Evolutionary conservation across 2,888 invertebrate genomes (phyloP).

Genomic region (Sepioteuthis lessoniana): DNA sequence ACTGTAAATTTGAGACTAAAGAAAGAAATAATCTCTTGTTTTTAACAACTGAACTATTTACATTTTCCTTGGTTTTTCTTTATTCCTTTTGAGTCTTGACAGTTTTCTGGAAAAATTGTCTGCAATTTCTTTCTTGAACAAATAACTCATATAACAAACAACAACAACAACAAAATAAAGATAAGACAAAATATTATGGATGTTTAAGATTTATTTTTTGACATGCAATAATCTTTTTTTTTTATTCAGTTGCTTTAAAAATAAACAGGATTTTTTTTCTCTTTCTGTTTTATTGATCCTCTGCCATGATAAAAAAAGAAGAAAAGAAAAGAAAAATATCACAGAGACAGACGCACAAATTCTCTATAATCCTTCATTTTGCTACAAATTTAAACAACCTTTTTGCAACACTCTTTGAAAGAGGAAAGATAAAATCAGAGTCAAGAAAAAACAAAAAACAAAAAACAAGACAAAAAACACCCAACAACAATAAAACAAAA

Average conservation of each 20-base stretch:
- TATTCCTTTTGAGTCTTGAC: neutral
- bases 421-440: neutral
- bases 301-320: neutral
- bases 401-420: neutral
- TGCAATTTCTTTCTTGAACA: neutral
- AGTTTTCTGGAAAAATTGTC: neutral
- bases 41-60: neutral
- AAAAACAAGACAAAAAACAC: neutral
- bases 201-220: neutral
- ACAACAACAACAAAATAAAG: neutral
- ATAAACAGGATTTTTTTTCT: neutral
- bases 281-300: neutral
- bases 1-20: neutral
- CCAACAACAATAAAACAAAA: neutral
- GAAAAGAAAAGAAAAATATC: neutral
- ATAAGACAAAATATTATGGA: neutral
- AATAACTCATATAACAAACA: neutral
- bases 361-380: neutral
- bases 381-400: slow-evolving; percentile 3
- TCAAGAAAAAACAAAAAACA: neutral
- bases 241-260: neutral
- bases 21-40: neutral
- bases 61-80: neutral
- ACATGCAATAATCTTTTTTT: neutral
- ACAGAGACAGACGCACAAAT: neutral